A percentile compares a stretch with the other conserved stretches of the same genome.
Evolutionary conservation across 2,797 vertebrate species (phyloP).

Genomic region (Xerus rutilus): DNA sequence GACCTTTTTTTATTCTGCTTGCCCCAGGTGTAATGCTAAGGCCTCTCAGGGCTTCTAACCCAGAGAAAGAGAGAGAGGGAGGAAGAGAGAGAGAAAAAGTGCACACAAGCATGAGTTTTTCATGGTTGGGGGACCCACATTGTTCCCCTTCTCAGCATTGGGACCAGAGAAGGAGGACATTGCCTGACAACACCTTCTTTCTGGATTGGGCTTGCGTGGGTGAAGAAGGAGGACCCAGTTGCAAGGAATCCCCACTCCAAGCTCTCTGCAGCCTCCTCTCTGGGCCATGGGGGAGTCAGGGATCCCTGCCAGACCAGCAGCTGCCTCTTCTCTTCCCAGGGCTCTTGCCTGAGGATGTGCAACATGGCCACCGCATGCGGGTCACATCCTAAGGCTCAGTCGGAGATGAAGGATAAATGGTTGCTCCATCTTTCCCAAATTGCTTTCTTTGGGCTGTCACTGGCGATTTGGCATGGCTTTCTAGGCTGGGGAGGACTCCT

Average conservation of each 20-base stretch:
- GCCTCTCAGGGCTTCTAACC: constrained; percentile 91
- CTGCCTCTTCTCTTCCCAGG: neutral
- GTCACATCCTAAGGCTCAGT: constrained; percentile 78
- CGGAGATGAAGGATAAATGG: constrained; percentile 83
- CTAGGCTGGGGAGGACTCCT: constrained; percentile 73
- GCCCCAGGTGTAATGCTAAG: constrained; percentile 90
- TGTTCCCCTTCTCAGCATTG: neutral
- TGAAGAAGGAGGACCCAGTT: constrained; percentile 12
- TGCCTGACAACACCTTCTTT: constrained; percentile 12
- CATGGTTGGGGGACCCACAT: neutral
- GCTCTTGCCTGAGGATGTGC: constrained; percentile 60
- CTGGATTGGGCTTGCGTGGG: neutral
- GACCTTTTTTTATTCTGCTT: constrained; percentile 91
- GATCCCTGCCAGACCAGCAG: constrained; percentile 7
- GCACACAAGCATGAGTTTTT: neutral
- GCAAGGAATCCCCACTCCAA: constrained; percentile 1
- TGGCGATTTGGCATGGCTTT: constrained; percentile 83
- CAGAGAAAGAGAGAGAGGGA: constrained; percentile 46
- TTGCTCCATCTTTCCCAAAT: constrained; percentile 80
- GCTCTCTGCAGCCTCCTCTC: neutral
- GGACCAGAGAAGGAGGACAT: neutral
- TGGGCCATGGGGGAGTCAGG: neutral
- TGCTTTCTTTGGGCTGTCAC: constrained; percentile 84
- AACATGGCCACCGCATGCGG: constrained; percentile 51
- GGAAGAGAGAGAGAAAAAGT: neutral